Evolutionary conservation across 2,888 invertebrate genomes (phyloP).

Genomic region (Eucera pruinosa): DNA sequence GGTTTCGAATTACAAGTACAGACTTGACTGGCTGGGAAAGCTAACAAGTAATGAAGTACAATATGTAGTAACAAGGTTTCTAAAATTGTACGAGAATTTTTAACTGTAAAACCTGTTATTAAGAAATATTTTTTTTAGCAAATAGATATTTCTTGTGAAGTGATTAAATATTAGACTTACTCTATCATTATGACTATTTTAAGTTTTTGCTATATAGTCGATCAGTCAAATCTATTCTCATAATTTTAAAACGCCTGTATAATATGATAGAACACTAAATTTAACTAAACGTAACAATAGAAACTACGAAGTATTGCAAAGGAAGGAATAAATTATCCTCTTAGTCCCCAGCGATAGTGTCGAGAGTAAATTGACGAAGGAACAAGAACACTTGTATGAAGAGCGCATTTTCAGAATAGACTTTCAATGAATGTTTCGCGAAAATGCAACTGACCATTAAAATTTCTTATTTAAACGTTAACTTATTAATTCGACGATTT

Average conservation of each 20-base stretch:
- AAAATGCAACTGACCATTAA: constrained; percentile 10
- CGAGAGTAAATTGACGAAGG: neutral
- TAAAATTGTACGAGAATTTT: too few relatives aligned
- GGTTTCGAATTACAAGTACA: neutral
- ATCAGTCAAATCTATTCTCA: neutral
- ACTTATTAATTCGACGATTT: neutral
- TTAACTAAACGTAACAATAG: neutral
- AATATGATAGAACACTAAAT: neutral
- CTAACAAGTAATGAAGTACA: too few relatives aligned
- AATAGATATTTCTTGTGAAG: too few relatives aligned
- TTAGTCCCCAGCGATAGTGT: neutral
- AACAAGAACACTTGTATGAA: neutral
- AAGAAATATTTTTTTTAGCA: too few relatives aligned
- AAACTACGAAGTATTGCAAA: neutral
- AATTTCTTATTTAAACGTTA: neutral
- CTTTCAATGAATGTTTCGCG: neutral
- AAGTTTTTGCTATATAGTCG: too few relatives aligned
- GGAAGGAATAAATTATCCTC: constrained; percentile 19
- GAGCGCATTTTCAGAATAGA: neutral
- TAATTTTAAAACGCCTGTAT: neutral
- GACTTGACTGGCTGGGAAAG: too few relatives aligned
- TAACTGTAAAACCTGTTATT: too few relatives aligned
- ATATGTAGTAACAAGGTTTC: too few relatives aligned
- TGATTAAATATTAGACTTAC: too few relatives aligned
- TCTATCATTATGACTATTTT: too few relatives aligned